Evolutionary conservation across 2,888 invertebrate genomes (phyloP), one percentile per base, ranked within the genome.

Genomic region (Drosophila limbata): DNA sequence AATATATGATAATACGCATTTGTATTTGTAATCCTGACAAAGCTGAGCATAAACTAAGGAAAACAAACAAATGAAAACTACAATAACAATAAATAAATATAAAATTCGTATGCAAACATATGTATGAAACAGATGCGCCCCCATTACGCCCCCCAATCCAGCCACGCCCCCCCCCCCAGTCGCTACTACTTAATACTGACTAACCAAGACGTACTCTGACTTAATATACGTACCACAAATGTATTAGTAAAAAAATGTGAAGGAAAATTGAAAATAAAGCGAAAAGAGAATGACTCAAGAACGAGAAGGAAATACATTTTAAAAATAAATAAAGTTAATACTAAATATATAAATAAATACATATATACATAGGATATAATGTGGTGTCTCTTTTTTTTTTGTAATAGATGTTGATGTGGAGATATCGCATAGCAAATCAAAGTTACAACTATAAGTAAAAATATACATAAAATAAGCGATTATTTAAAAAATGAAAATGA

Each of bases 351-450:
- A 78, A 52, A 51, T 62, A 65, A 70, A 75, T 63, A 40, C 13
- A 56, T 42, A 33, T 73, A 77, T 51, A 47, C 60, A 61, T 82
- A 77, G 69, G 45, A 28, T 56, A 69, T 57, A 47, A 57, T 63
- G 50, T 48, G 42, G 39, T 37, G 21, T 39, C 19, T 79, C n/a
- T 83, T 77, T 79, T 50, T 19, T 33, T 50, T 17, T 45, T 6
- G 15, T 31, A 28, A 3, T 39, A 15, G 1, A 45, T 45, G 45
- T 28, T 48, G 17, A 17, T 64, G 48, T 47, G 31, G 68, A 39
- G 35, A 74, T 60, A 78, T 70, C 60, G 81, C 78, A 79, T 81
- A 78, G 81, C 76, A 85, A 84, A 85, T 86, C 79, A 80, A 84
- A 80, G 71, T 70, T 81, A 79, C 42, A 75, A 48, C 17, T 59